Evolutionary conservation across 2,888 invertebrate species (phyloP), one percentile per base, ranked within the genome.

Genomic region (Dichetophora obliterata): DNA sequence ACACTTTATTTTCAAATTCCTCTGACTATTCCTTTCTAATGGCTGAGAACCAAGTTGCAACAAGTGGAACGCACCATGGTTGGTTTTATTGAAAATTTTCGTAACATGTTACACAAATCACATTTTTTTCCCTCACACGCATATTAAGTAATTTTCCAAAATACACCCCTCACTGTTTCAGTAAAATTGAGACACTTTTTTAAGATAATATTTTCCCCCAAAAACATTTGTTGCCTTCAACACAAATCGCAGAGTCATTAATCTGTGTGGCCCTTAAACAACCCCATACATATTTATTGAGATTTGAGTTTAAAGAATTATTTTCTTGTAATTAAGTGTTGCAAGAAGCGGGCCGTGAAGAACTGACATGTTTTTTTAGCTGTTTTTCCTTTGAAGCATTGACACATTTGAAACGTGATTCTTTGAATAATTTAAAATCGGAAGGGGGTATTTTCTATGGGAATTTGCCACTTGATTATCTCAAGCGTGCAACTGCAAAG

Each of bases 51-150:
- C 6, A 43, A 43, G 43, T 43, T 43, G 43, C 43, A 43, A 43
- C 43, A 43, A 43, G 43, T 43, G 43, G 6, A 43, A 43, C 43
- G 43, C 14, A 43, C 2, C 43, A 14, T 14, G 14, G 16, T 68
- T 16, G 34, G 11, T 68, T 50, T 3, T 50, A 27, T 11, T 27
- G 22, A 27, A 68, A 68, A 4, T 48, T 50, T 43, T 14, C 50
- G 11, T 31, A 68, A 27, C 68, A 22, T 68, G 68, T 50, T 27
- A 14, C 50, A 68, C 50, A 68, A 68, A 68, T 50, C 68, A 50
- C 24, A 14, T 4, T 50, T 50, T 22, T 48, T 66, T 34, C 66
- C 22, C 22, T 66, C 8, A 6, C 43, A 43, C 14, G 43, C 14
- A 43, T 43, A 2, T 43, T 14, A 43, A 43, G 11, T 11, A 43